These are phyloP conservation scores for Dryoscopus gambensis DNA, from an alignment of 2,113 vertebrate genomes.

Conservation along the genomic window DNA sequence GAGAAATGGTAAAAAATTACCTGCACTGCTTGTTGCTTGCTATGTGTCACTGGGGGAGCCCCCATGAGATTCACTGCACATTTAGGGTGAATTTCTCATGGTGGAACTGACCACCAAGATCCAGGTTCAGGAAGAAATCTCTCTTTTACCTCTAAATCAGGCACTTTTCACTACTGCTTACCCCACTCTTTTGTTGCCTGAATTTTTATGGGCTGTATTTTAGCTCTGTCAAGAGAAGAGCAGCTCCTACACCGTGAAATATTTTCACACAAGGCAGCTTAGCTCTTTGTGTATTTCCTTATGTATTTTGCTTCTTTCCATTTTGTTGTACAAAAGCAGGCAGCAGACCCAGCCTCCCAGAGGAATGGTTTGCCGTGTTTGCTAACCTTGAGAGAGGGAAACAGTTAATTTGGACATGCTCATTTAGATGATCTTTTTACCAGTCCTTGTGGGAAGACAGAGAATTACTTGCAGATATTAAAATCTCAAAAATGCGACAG, in stretches of 20 bases:
- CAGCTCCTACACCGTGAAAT: background rate
- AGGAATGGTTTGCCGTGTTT: background rate
- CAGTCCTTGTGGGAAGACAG: conserved; percentile 13
- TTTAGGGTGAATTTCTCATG: background rate
- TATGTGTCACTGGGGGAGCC: background rate
- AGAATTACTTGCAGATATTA: conserved; percentile 54
- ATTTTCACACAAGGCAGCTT: background rate
- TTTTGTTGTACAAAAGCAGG: background rate
- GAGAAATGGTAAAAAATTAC: background rate
- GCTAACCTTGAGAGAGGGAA: background rate
- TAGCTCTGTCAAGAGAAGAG: background rate
- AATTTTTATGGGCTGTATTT: background rate
- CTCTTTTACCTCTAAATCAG: background rate
- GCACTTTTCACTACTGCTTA: background rate
- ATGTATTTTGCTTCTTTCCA: background rate
- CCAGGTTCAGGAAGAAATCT: background rate
- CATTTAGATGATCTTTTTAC: conserved; percentile 32
- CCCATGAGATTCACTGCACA: rapidly evolving
- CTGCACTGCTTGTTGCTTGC: background rate
- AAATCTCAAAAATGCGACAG: conserved; percentile 19
- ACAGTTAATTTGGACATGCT: background rate
- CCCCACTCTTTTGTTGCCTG: background rate
- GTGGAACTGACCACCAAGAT: background rate
- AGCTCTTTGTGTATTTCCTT: background rate
- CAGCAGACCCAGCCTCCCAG: background rate